Evolutionary conservation across 2,113 vertebrate genomes (phyloP), one percentile per base, ranked within the genome.

Genomic region (Coregonus clupeaformis): DNA sequence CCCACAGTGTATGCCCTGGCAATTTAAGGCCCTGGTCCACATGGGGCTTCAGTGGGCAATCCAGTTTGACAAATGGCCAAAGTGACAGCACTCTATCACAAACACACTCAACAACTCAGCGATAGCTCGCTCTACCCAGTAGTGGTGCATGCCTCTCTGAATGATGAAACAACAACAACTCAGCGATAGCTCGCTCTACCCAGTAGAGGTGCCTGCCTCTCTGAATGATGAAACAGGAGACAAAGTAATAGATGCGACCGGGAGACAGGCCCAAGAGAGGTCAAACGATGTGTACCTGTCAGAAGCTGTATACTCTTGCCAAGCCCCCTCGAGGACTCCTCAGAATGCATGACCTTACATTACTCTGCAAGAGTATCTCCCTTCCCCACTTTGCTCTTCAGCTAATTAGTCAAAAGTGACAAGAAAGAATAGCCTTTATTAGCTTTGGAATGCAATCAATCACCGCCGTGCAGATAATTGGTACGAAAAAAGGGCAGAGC

Each of bases 371-470:
- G 5, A n/a, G 66, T 22, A 13, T 12, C 20, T 45, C 18, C 12
- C 6, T 42, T 25, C 20, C 16, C 29, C 66, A 20, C 66, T 68
- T 18, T 22, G 32, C 66, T 22, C 12, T 20, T n/a, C 16, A 20
- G 32, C 30, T n/a, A 68, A 68, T 68, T 68, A 68, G 66, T 68
- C 66, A 68, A 68, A 68, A 32, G 29, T 9, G 45, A 68, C 66
- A 42, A 68, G 66, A 68, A 68, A 42, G 66, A 42, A 18, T 42
- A 36, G 30, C 25, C 32, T 68, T 68, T 45, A 68, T 68, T 68
- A 68, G 32, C 32, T 68, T 45, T 42, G 25, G 32, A 68, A 68
- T 36, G 66, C 32, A n/a, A 68, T 68, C 66, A 68, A 68, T 68
- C 66, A 68, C 30, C 6, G 60, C 30, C 5, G 6, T 68, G 32